Base-by-base conservation (phyloP, 2,888 invertebrate species). In the Adelphocoris suturalis region DNA sequence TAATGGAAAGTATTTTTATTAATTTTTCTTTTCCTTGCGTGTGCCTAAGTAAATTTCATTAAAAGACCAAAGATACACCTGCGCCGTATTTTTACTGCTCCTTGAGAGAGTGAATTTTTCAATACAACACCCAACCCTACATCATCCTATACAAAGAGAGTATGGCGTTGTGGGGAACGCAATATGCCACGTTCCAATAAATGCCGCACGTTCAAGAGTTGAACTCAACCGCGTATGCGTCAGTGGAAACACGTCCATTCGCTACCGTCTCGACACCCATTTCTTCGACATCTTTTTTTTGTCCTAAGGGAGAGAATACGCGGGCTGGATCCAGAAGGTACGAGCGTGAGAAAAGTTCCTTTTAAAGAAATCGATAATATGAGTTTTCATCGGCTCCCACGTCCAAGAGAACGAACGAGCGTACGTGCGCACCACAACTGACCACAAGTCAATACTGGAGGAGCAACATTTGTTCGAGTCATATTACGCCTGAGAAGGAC, bases 101-200 rank as follows among this genome's bases (percentile, higher is more conserved):
- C 68, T 0, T 4, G 19, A 27, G n/a, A 0, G 11, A 23, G 23
- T 37, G 23, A 68, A 23, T 68, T 68, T 68, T 68, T 68, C 9
- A 68, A 68, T 68, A 68, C 19, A 23, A 68, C 61, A 16, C 68
- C 27, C 68, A 3, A 23, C 68, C 27, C 68, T 23, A 23, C 68
- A n/a, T 68, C 1, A 61, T 61, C 16, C 61, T 68, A 12, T 68
- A 11, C 0, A 3, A 68, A n/a, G 23, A 23, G 68, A 0, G 68
- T 11, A 9, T 12, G 23, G 68, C 23, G 3, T 5, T 0, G 23
- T 23, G 68, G 68, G 68, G 23, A 68, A 68, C 23, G 68, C 68
- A 68, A 68, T 68, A 68, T 68, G 7, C 68, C 9, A 23, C 12
- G 12, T 27, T 68, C 68, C 68, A 68, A 68, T 68, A 68, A 68